Base-by-base conservation (phyloP, 2,797 vertebrate species). In the Microchirus variegatus region DNA sequence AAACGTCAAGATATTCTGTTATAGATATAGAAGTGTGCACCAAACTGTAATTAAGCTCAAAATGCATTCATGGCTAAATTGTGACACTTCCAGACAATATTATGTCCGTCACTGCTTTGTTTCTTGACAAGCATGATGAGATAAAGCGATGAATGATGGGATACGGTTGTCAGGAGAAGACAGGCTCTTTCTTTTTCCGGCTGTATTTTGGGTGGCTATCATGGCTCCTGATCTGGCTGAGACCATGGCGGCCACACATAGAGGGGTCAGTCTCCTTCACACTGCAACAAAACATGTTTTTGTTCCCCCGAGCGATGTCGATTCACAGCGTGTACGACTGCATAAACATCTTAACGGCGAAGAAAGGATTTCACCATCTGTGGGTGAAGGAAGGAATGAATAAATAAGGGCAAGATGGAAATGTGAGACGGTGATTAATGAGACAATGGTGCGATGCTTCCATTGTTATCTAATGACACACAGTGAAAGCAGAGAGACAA, bases 81-180 rank as follows among this genome's bases (percentile, higher is more conserved):
- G 42, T 15, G 18, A 65, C 64, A 77, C 53, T 63, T 67, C 56
- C 70, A 67, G 42, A 56, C 55, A 72, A 67, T 71, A 77, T 74
- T 61, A 67, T 3, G 4, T 57, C 63, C 48, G 63, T 59, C 57
- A 69, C 68, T 49, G 50, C 62, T 80, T 88, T 87, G n/a, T 86
- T 86, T 80, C 70, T 67, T 73, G 83, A 84, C 84, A 83, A 73
- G 59, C 67, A 56, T 77, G 74, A 84, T 83, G 81, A 89, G 90
- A 89, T 88, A 90, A 89, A 71, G 77, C 72, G 73, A 66, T n/a
- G 63, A 78, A 69, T 42, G 73, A 64, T 59, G 41, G 65, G 62
- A 67, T 67, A 80, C 49, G 75, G 64, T 50, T 80, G 83, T 83
- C 79, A 77, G 73, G 60, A 64, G 65, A 60, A 78, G 78, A 86